Conservation (phyloP, 2,797 vertebrate genomes). For the Lutra lutra region DNA sequence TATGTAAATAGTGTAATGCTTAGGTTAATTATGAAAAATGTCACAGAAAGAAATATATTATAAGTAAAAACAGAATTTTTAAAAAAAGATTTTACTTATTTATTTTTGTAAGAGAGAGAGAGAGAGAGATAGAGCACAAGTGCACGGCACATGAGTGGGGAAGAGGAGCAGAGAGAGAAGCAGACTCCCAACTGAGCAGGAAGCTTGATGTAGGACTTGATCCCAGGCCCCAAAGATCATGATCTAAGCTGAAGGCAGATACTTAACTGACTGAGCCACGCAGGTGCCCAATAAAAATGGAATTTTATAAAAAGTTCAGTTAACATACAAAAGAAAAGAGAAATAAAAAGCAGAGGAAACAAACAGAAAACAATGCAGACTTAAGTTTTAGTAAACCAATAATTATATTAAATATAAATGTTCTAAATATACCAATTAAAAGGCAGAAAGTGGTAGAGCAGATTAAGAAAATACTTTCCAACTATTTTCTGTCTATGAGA, state of each 20-base stretch:
- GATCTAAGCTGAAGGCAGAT: neutral
- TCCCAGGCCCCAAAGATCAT: neutral
- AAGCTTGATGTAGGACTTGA: neutral
- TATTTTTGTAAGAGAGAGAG: neutral
- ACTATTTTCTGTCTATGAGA: neutral
- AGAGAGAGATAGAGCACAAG: too few species aligned
- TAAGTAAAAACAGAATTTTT: neutral
- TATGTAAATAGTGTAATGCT: neutral
- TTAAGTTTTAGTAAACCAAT: neutral
- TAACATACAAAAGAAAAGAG: neutral
- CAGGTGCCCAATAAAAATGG: neutral
- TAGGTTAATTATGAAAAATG: neutral
- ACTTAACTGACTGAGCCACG: neutral
- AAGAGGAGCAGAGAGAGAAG: neutral
- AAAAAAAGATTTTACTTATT: neutral
- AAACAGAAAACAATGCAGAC: neutral
- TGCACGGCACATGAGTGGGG: rapidly evolving
- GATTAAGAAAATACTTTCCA: neutral
- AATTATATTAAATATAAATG: neutral
- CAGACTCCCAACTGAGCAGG: neutral
- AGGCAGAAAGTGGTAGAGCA: neutral
- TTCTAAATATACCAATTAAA: neutral
- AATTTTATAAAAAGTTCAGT: neutral
- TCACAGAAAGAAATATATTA: neutral
- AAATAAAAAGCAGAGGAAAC: neutral